A percentile compares a stretch with the other conserved stretches of the same genome.
These are phyloP conservation scores for Anguilla rostrata DNA, from an alignment of 2,113 vertebrate genomes.

Conservation along the genomic window DNA sequence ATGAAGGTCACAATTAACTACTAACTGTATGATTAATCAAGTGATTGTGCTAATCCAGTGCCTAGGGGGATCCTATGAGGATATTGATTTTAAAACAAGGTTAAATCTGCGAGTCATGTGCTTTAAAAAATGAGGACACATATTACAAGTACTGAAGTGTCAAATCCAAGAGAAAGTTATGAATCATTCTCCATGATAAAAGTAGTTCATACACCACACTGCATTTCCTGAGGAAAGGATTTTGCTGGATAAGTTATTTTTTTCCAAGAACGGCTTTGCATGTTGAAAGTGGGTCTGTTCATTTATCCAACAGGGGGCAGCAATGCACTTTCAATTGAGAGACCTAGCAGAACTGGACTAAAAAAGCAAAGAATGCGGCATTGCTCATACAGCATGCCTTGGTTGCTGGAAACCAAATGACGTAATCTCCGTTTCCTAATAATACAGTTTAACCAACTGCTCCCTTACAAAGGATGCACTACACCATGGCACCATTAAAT, in stretches of 20 bases:
- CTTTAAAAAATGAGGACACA: no score
- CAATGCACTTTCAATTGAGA: constrained; percentile 28
- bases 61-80: no score
- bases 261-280: neutral
- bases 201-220: neutral
- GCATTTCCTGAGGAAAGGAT: neutral
- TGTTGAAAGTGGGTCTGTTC: neutral
- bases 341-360: neutral
- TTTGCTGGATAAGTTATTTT: neutral
- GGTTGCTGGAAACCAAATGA: neutral
- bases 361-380: neutral
- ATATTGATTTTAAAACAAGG: no score
- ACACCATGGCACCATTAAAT: neutral
- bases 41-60: no score
- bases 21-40: no score
- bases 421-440: neutral
- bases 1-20: no score
- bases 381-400: neutral
- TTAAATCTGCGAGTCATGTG: no score
- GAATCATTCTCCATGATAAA: neutral
- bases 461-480: neutral
- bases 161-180: neutral
- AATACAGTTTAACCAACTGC: neutral
- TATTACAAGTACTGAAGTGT: no score
- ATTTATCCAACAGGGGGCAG: constrained; percentile 55